phyloP scores from a whole-genome alignment of 2,113 vertebrate genomes.

The Malurus elegans region DNA sequence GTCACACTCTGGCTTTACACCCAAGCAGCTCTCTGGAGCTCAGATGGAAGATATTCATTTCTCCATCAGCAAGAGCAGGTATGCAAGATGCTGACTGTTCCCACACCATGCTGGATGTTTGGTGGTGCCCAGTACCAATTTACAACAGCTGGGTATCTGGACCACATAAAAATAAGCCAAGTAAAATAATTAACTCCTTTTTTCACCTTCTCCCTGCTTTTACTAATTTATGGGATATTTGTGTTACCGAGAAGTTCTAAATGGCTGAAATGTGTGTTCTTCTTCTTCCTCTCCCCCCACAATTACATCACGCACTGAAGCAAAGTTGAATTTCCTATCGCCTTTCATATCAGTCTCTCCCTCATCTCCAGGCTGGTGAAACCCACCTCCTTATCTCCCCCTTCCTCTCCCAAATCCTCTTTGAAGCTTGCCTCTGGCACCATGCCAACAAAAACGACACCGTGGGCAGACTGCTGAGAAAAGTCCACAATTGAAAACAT shows the following conservation, averaged over 20 bases:
- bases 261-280: background rate
- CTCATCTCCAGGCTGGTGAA: slow-evolving; percentile 9
- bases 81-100: background rate
- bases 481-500: background rate
- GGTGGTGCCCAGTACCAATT: background rate
- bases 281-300: background rate
- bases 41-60: background rate
- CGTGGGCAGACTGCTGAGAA: accelerated
- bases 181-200: background rate
- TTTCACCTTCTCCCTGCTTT: background rate
- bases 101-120: background rate
- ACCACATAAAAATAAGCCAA: background rate
- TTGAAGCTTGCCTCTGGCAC: background rate
- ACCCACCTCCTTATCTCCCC: slow-evolving; percentile 6
- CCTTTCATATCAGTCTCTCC: background rate
- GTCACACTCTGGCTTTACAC: background rate
- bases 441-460: background rate
- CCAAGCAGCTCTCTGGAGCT: background rate
- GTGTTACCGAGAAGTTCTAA: background rate
- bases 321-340: slow-evolving; percentile 31
- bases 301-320: background rate
- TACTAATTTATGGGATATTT: background rate
- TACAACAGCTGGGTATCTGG: background rate
- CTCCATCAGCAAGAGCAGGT: background rate
- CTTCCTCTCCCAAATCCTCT: background rate